Evolutionary conservation across 2,797 vertebrate species (phyloP).

Genomic region (Cirrhinus mrigala): DNA sequence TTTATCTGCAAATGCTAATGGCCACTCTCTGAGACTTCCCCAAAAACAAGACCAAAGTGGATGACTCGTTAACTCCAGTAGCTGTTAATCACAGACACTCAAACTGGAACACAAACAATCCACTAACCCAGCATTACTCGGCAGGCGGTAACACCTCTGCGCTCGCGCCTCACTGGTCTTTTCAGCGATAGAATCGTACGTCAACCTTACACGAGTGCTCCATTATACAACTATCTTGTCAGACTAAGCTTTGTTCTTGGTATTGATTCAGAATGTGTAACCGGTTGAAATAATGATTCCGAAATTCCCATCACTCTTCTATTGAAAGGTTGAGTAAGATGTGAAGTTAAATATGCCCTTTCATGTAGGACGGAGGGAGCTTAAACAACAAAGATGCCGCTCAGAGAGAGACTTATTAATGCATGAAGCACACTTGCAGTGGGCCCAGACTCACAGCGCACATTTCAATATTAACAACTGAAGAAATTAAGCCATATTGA

Average conservation of each 20-base stretch:
- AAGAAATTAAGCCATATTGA: slow-evolving; percentile 24
- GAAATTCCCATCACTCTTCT: slow-evolving; percentile 45
- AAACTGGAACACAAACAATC: slow-evolving; percentile 35
- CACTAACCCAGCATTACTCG: slow-evolving; percentile 30
- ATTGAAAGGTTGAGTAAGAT: slow-evolving; percentile 37
- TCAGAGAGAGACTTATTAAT: slow-evolving; percentile 33
- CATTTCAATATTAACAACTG: slow-evolving; percentile 26
- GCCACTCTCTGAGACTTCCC: slow-evolving; percentile 6
- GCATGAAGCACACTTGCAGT: slow-evolving; percentile 6
- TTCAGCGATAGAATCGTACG: slow-evolving; percentile 42
- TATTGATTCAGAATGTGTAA: slow-evolving; percentile 53
- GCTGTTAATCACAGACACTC: slow-evolving; percentile 27
- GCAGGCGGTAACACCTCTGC: slow-evolving; percentile 26
- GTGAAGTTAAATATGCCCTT: slow-evolving; percentile 53
- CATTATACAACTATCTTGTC: slow-evolving; percentile 43
- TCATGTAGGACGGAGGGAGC: slow-evolving; percentile 37
- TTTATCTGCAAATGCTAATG: slow-evolving; percentile 4
- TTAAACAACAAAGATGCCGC: slow-evolving; percentile 38
- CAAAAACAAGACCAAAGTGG: slow-evolving; percentile 39
- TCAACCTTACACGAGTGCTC: slow-evolving; percentile 38
- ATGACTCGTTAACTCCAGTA: slow-evolving; percentile 21
- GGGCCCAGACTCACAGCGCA: background rate
- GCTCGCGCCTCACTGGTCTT: slow-evolving; percentile 1
- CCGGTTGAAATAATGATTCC: slow-evolving; percentile 49
- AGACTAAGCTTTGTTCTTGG: slow-evolving; percentile 47